Percentiles rank a stretch among this genome's conserved stretches.
Conservation (phyloP, 2,113 vertebrate species). For the Notarius lentiginosus region DNA sequence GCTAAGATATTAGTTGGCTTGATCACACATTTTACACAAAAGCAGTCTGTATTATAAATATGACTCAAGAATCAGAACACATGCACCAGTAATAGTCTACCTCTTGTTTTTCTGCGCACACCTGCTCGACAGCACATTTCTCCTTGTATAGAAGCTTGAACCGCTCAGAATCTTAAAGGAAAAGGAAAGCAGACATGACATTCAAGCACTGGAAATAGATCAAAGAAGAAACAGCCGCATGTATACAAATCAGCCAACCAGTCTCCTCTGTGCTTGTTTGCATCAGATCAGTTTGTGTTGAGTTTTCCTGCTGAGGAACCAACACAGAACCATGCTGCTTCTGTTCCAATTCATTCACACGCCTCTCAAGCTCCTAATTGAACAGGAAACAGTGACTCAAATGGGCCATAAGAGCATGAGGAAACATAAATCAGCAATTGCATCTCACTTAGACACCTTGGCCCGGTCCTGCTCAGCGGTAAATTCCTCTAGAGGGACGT, state of each 20-base stretch:
- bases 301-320: constrained; percentile 34
- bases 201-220: neutral
- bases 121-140: constrained; percentile 68
- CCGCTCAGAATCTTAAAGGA: constrained; percentile 44
- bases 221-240: neutral
- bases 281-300: constrained; percentile 51
- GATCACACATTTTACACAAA: neutral
- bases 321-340: neutral
- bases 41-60: neutral
- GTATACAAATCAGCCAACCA: constrained; percentile 21
- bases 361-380: constrained; percentile 63
- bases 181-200: neutral
- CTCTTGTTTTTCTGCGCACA: constrained; percentile 80
- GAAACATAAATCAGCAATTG: neutral
- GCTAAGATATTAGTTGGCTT: neutral
- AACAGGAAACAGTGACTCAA: neutral
- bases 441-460: constrained; percentile 66
- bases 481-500: constrained; percentile 81
- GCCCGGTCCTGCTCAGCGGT: constrained; percentile 80
- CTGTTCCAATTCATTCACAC: constrained; percentile 63
- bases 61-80: neutral
- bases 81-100: constrained; percentile 59
- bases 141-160: constrained; percentile 61
- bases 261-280: constrained; percentile 4
- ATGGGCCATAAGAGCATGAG: neutral